Conservation (phyloP, 1,140 invertebrate species). For the Scylla paramamosain region DNA sequence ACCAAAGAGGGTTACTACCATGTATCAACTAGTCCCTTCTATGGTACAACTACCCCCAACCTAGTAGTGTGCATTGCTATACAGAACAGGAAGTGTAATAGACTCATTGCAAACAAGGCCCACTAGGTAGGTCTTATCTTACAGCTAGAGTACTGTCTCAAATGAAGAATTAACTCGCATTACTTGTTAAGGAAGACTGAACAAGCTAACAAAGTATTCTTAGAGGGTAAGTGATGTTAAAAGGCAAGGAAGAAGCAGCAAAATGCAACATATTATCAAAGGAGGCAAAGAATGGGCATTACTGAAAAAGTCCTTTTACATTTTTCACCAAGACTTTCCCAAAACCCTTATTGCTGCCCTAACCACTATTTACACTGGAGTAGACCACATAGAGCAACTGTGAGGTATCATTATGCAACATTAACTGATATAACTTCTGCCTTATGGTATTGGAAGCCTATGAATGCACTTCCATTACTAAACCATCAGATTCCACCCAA, state of each 20-base stretch:
- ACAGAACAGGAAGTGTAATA: not conserved
- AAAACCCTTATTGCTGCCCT: too few relatives aligned
- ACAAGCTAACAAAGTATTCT: not conserved
- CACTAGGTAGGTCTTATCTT: not conserved
- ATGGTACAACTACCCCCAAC: not conserved
- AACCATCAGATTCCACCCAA: too few relatives aligned
- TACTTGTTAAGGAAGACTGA: not conserved
- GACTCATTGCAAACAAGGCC: not conserved
- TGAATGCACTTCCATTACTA: too few relatives aligned
- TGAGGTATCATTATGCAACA: too few relatives aligned
- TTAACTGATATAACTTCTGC: too few relatives aligned
- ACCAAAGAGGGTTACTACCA: not conserved
- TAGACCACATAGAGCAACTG: too few relatives aligned
- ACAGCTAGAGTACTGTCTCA: not conserved
- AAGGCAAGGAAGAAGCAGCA: not conserved
- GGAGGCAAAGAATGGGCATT: not conserved
- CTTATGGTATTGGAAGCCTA: too few relatives aligned
- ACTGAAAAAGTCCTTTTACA: too few relatives aligned
- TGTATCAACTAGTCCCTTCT: conserved; percentile 10
- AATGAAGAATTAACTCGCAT: not conserved
- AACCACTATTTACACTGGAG: too few relatives aligned
- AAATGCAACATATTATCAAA: not conserved
- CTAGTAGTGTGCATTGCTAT: not conserved
- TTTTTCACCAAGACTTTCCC: too few relatives aligned
- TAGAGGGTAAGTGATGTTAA: not conserved